Evolutionary conservation across 2,888 invertebrate genomes (phyloP), one percentile per base, ranked within the genome.

Genomic region (Halictus quadricinctus): DNA sequence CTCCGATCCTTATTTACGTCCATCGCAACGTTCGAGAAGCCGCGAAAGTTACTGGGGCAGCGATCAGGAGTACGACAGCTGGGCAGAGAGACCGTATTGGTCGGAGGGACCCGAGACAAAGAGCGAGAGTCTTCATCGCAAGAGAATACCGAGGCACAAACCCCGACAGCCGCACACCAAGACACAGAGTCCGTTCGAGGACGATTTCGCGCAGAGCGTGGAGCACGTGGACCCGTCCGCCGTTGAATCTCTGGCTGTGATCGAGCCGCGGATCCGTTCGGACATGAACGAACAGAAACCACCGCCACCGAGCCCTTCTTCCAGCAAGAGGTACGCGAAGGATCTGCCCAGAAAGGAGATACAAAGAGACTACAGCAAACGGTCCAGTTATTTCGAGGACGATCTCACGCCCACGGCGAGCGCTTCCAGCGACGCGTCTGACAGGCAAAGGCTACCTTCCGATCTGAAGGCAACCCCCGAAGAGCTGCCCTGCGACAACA

Each of bases 181-280:
- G 70, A 95, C 95, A 79, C 94, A 95, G 43, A 96, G 96, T 72
- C 96, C 96, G 0, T 96, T 96, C 91, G 96, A 96, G 83, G 96
- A 96, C 86, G 96, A 96, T 86, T 96, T 96, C 89, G 95, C 95
- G 0, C 96, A 88, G 69, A 94, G 95, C 13, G 94, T 95, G 1
- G 95, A 94, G 60, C 91, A 91, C 12, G 81, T 92, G 90, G 87
- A 93, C 46, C 77, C 88, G 0, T 83, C 93, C 0, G 90, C 91
- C 0, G 87, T 88, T 2, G 94, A 94, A 43, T 73, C 93, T 0
- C 79, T 90, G 50, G 74, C 88, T 6, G 82, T 84, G 2, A 85
- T 88, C 3, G 94, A 94, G 36, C 83, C 91, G 21, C 92, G 93
- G 6, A 89, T 93, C 15, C 91, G 92, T 3, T 80, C 91, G 0